Base-by-base conservation (phyloP, 2,888 invertebrate genomes). In the Zeuzera pyrina region DNA sequence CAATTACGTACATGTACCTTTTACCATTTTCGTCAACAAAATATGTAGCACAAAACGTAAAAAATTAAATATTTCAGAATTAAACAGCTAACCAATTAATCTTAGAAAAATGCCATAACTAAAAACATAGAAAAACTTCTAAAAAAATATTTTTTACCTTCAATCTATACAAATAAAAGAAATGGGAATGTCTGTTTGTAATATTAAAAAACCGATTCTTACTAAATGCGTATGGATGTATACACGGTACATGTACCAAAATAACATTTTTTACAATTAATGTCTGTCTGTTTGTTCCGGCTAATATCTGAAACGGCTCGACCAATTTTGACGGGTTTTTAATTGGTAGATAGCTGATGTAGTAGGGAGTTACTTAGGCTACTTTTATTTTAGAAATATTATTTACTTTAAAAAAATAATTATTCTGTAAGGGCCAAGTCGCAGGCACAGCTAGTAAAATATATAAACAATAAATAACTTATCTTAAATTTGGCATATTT, bases 291-390 rank as follows among this genome's bases (percentile, higher is more conserved):
- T 16, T 16, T 16, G 31, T 15, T 31, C 31, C 13, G 24, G 24
- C 8, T 23, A 23, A 23, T 23, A 7, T 23, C 11, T 7, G 11
- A 15, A 28, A 28, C 10, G 28, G 28, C 28, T 28, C 12, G 28
- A 8, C 28, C 28, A 15, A 28, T 28, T 12, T 28, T 15, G 28
- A 28, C 28, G 28, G 28, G 12, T 15, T 15, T 28, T 28, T 28
- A 3, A 28, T n/a, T 15, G 28, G 28, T 5, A 28, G 28, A 28
- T 28, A 28, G 28, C 28, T 28, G 14, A 28, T 28, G 15, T 28
- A 28, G 13, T 15, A 15, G n/a, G 15, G 14, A 28, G 28, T 28
- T n/a, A 28, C 28, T 28, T 28, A 14, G 15, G 15, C 28, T 28
- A 28, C 28, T 28, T 15, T 28, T 15, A 23, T 23, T n/a, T 10